Evolutionary conservation across 2,113 vertebrate species (phyloP).

Genomic region (Romanogobio albipinnatus): DNA sequence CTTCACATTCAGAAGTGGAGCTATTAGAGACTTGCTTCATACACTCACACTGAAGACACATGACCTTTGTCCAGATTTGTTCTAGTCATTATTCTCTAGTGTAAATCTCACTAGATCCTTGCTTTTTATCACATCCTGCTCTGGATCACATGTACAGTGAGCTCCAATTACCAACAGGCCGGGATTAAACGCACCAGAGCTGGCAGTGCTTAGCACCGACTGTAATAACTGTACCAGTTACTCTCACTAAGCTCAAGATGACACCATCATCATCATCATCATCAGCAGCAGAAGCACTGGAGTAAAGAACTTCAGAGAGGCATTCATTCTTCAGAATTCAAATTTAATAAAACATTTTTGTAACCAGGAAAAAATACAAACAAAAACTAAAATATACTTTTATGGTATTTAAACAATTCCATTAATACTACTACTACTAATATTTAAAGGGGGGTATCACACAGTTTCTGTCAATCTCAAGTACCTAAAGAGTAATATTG

Average conservation of each 20-base stretch:
- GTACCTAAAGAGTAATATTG: no score
- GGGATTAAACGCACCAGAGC: background rate
- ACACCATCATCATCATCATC: no score
- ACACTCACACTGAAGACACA: background rate
- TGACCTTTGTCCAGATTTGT: conserved; percentile 64
- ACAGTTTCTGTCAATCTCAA: no score
- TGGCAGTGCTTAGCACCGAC: background rate
- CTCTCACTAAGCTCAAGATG: background rate
- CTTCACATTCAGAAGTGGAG: background rate
- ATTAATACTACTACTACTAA: no score
- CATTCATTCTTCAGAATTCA: no score
- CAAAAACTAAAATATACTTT: no score
- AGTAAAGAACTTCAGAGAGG: no score
- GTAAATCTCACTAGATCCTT: conserved; percentile 67
- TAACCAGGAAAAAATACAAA: no score
- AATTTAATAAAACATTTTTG: no score
- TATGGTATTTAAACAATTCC: no score
- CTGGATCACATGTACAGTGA: background rate
- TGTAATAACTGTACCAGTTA: background rate
- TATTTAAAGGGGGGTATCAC: no score
- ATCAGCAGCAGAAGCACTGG: background rate
- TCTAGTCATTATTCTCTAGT: conserved; percentile 62
- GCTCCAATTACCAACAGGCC: background rate
- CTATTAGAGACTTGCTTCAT: background rate
- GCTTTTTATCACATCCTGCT: background rate